Percentiles rank a stretch among this genome's conserved stretches.
phyloP scores from a whole-genome alignment of 1,140 invertebrate species.

The Apis laboriosa region DNA sequence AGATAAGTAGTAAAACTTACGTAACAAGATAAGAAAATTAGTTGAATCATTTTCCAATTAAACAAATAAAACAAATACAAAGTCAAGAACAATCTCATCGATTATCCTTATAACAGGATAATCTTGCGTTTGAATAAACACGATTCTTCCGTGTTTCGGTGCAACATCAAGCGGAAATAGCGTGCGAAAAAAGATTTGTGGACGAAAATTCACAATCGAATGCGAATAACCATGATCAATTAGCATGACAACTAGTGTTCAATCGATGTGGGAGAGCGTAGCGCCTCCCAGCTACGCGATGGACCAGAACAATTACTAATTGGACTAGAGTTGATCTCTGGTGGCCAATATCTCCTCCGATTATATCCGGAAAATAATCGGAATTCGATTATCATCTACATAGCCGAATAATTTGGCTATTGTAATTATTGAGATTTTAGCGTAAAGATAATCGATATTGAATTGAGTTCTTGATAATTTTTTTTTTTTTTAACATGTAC shows the following conservation, averaged over 20 bases:
- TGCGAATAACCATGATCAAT: constrained; percentile 44
- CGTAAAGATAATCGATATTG: too few relatives aligned
- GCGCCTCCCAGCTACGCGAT: constrained; percentile 10
- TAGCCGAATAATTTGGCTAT: not conserved
- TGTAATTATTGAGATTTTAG: too few relatives aligned
- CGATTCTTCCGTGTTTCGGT: too few relatives aligned
- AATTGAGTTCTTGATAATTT: too few relatives aligned
- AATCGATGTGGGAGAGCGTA: not conserved
- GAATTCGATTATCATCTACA: not conserved
- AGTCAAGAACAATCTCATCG: too few relatives aligned
- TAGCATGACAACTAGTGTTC: constrained; percentile 10
- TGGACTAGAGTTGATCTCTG: not conserved
- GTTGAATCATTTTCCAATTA: not conserved
- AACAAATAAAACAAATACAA: not conserved
- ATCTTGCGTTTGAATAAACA: too few relatives aligned
- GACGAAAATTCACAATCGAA: constrained; percentile 20
- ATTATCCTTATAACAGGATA: too few relatives aligned
- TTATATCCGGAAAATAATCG: not conserved
- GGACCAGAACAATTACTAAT: constrained; percentile 34
- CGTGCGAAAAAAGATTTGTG: constrained; percentile 1
- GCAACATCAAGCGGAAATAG: not conserved
- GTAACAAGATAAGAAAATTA: too few relatives aligned
- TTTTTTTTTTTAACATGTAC: too few relatives aligned
- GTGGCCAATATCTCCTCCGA: not conserved
- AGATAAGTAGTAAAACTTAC: too few relatives aligned